phyloP scores from a whole-genome alignment of 2,113 vertebrate genomes.

The Perognathus longimembris region DNA sequence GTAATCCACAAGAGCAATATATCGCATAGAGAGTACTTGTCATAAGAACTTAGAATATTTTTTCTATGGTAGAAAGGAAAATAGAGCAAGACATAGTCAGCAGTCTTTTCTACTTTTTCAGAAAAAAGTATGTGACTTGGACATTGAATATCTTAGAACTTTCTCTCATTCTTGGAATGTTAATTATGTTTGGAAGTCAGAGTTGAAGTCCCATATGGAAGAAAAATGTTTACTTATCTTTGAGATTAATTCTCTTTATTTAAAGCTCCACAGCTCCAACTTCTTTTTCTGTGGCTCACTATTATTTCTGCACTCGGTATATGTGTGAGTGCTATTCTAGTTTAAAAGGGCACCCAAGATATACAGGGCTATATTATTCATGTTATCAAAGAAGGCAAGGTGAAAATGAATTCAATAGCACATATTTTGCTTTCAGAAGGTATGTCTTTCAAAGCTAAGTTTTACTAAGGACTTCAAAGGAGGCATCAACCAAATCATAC shows the following conservation, averaged over 20 bases:
- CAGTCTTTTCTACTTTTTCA: slow-evolving; percentile 33
- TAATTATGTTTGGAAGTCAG: slow-evolving; percentile 74
- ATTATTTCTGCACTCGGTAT: slow-evolving; percentile 53
- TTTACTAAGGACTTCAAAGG: slow-evolving; percentile 74
- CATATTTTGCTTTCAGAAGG: slow-evolving; percentile 65
- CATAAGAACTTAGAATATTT: slow-evolving; percentile 1
- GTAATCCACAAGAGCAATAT: neutral
- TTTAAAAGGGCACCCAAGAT: slow-evolving; percentile 43
- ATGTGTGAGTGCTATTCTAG: slow-evolving; percentile 45
- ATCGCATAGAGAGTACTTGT: neutral
- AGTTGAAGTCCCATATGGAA: slow-evolving; percentile 41
- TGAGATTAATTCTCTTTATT: slow-evolving; percentile 64
- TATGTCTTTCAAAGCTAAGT: slow-evolving; percentile 53
- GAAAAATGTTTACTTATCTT: slow-evolving; percentile 64
- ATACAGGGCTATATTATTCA: slow-evolving; percentile 25
- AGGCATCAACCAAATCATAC: slow-evolving; percentile 67
- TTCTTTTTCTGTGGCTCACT: slow-evolving; percentile 53
- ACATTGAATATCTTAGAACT: slow-evolving; percentile 45
- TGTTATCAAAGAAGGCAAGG: slow-evolving; percentile 70
- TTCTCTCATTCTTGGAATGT: slow-evolving; percentile 46
- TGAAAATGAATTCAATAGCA: slow-evolving; percentile 74
- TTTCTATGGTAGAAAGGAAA: slow-evolving; percentile 53
- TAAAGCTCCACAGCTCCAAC: slow-evolving; percentile 21
- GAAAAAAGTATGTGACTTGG: slow-evolving; percentile 44
- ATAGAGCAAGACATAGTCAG: neutral